phyloP scores from a whole-genome alignment of 2,113 vertebrate species.

The Antigone vipio region DNA sequence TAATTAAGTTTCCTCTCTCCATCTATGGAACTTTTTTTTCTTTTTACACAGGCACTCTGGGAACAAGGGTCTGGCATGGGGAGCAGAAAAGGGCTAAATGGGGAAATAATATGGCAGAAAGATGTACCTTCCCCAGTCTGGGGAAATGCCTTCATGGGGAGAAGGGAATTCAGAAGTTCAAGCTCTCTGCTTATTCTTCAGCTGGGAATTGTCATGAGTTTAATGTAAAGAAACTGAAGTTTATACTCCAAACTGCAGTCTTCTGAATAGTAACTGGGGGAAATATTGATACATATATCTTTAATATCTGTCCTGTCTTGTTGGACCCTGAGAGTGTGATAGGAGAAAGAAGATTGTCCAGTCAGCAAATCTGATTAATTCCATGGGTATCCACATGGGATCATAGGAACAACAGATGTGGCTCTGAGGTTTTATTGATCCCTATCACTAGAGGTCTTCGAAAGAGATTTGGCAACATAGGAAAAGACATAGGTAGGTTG shows the following conservation, averaged over 20 bases:
- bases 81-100: not conserved
- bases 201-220: not conserved
- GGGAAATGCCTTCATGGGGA: not conserved
- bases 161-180: not conserved
- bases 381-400: not conserved
- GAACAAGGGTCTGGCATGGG: not conserved
- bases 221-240: not conserved
- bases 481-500: not conserved
- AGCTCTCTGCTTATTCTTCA: not conserved
- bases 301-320: not conserved
- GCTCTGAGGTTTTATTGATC: not conserved
- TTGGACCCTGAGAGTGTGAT: not conserved
- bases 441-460: not conserved
- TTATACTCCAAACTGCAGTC: not conserved
- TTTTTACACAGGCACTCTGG: not conserved
- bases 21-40: not conserved
- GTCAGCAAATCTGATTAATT: not conserved
- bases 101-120: not conserved
- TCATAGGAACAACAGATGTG: not conserved
- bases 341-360: not conserved
- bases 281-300: not conserved
- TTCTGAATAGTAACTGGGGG: not conserved
- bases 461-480: not conserved
- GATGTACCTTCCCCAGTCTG: not conserved
- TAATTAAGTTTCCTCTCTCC: constrained; percentile 32